Evolutionary conservation across 2,888 invertebrate species (phyloP).

Genomic region (Ellobium chinense): DNA sequence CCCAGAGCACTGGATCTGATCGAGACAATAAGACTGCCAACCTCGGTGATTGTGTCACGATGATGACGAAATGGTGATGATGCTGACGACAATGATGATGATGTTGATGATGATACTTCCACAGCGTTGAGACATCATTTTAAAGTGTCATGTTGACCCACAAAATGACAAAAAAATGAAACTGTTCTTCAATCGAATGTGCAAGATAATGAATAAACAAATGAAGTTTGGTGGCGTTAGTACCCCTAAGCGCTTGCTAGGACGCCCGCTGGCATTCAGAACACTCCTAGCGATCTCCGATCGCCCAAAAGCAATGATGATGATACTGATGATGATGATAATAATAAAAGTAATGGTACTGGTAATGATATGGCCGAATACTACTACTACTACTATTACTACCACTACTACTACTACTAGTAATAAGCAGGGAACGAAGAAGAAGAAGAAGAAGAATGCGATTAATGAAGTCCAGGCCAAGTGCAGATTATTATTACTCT

Average conservation of each 20-base stretch:
- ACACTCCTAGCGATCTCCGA: constrained; percentile 42
- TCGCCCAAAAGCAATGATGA: constrained; percentile 47
- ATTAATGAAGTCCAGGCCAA: too few relatives aligned
- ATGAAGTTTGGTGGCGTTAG: background rate
- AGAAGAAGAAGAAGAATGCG: too few relatives aligned
- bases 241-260: constrained; percentile 15
- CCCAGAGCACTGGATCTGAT: constrained; percentile 24
- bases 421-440: too few relatives aligned
- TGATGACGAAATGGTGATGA: too few relatives aligned
- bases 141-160: constrained; percentile 44
- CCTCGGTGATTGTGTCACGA: too few relatives aligned
- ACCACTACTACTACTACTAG: too few relatives aligned
- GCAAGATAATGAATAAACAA: background rate
- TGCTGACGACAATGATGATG: too few relatives aligned
- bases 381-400: too few relatives aligned
- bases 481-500: too few relatives aligned
- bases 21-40: constrained; percentile 51
- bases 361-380: too few relatives aligned
- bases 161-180: constrained; percentile 32
- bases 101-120: constrained; percentile 42
- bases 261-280: constrained; percentile 40
- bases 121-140: constrained; percentile 45
- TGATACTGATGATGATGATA: too few relatives aligned
- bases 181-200: background rate
- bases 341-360: too few relatives aligned